phyloP scores from a whole-genome alignment of 2,113 vertebrate species.

The Vireo altiloquus region DNA sequence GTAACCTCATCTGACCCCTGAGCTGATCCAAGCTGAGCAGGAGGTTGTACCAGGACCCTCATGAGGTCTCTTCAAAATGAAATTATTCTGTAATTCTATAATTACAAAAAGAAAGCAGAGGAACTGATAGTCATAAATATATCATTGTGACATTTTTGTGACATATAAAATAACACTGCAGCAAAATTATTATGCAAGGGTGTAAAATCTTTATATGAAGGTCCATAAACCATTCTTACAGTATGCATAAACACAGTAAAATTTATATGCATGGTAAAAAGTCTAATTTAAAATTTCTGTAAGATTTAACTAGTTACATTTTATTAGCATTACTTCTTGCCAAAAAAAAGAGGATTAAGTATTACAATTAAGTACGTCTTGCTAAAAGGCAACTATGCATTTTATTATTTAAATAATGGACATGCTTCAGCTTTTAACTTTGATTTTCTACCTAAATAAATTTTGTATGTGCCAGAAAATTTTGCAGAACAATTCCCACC shows the following conservation, averaged over 20 bases:
- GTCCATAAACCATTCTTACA: neutral
- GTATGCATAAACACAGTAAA: neutral
- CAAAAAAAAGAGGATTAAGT: neutral
- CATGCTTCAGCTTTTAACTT: constrained; percentile 14
- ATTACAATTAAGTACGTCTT: neutral
- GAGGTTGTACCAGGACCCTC: neutral
- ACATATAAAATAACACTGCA: neutral
- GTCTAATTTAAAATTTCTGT: neutral
- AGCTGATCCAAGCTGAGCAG: neutral
- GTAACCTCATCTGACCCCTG: neutral
- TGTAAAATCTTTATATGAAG: neutral
- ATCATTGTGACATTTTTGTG: neutral
- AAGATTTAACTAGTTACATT: neutral
- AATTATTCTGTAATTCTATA: neutral
- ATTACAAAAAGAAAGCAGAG: neutral
- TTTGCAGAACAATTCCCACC: neutral
- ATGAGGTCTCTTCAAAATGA: neutral
- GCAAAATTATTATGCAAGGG: neutral
- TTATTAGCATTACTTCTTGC: neutral
- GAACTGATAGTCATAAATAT: neutral
- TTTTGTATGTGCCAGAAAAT: neutral
- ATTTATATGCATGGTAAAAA: neutral
- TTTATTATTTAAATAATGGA: constrained; percentile 3
- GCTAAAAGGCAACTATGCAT: neutral
- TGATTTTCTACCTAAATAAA: neutral